Percentiles rank a stretch among this genome's conserved stretches.
These are phyloP conservation scores for Epinephelus fuscoguttatus DNA, from an alignment of 2,113 vertebrate species.

Conservation along the genomic window DNA sequence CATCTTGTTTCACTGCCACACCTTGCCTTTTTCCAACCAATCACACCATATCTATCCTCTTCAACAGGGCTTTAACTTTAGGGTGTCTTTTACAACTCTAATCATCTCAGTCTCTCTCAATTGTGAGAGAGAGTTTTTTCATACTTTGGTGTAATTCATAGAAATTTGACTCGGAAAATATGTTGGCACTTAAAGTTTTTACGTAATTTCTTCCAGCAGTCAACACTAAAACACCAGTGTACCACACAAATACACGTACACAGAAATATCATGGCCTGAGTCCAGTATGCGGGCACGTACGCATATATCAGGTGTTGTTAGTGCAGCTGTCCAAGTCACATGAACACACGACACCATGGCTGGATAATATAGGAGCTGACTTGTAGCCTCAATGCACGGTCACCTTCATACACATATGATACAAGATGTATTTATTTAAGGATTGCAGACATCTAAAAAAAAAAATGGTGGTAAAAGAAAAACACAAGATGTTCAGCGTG, in stretches of 20 bases:
- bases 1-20: conserved; percentile 13
- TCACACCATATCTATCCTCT: conserved; percentile 25
- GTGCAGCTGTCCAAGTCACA: conserved; percentile 74
- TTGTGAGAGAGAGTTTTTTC: background rate
- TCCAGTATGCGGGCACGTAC: background rate
- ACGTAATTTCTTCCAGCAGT: background rate
- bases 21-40: conserved; percentile 16
- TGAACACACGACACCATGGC: conserved; percentile 30
- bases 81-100: background rate
- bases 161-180: background rate
- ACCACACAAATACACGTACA: background rate
- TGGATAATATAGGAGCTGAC: conserved; percentile 42
- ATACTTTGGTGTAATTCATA: background rate
- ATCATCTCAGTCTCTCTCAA: background rate
- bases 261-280: conserved; percentile 10
- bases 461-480: background rate
- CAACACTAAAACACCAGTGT: background rate
- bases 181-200: background rate
- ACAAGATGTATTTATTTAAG: background rate
- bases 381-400: conserved; percentile 13
- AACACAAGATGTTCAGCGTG: background rate
- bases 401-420: conserved; percentile 31
- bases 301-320: conserved; percentile 48
- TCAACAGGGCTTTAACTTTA: background rate
- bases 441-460: too few species aligned